phyloP scores from a whole-genome alignment of 2,797 vertebrate species.

The Myotis vivesi region DNA sequence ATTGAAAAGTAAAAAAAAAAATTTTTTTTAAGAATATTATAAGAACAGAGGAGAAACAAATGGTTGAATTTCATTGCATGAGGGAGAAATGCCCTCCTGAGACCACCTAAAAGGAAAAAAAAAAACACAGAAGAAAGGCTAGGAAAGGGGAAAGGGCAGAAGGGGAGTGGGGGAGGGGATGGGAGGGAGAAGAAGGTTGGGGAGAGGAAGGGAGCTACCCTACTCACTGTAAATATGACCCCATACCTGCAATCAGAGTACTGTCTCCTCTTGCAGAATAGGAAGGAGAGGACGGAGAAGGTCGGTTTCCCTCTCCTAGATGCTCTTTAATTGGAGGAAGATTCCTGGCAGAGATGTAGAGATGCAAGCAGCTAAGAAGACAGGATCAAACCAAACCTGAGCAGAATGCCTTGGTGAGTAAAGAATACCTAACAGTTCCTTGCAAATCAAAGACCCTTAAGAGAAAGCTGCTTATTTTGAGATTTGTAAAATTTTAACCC shows the following conservation, averaged over 20 bases:
- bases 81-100: not conserved
- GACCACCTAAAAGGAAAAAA: not conserved
- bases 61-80: not conserved
- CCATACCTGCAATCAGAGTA: not conserved
- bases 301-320: not conserved
- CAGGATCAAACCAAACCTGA: not conserved
- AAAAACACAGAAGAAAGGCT: not conserved
- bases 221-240: not conserved
- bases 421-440: not conserved
- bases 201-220: not conserved
- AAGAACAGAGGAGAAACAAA: not conserved
- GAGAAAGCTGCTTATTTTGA: conserved; percentile 30
- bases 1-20: not conserved
- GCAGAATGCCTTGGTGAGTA: not conserved
- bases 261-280: not conserved
- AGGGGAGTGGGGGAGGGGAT: not conserved
- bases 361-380: not conserved
- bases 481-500: conserved; percentile 41
- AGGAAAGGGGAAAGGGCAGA: not conserved
- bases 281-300: not conserved
- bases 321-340: not conserved
- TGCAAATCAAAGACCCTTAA: not conserved
- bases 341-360: not conserved
- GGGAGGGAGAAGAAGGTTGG: not conserved
- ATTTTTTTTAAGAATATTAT: not conserved